These are phyloP conservation scores for Archaeoteleia sp. DNA, from an alignment of 2,888 invertebrate genomes.

Conservation along the genomic window DNA sequence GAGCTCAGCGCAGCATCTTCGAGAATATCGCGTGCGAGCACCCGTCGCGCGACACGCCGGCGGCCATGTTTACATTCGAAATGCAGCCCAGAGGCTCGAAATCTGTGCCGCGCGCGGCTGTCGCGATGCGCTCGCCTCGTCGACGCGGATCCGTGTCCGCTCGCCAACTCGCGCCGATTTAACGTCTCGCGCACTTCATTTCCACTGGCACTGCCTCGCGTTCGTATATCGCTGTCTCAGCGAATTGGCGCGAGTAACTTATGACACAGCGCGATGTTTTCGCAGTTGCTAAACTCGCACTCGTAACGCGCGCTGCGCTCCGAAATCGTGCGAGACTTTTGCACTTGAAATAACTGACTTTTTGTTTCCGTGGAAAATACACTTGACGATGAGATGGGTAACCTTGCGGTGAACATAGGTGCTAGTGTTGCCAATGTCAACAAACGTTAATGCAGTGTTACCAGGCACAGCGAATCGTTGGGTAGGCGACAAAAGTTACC, in stretches of 20 bases:
- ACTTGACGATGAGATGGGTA: background rate
- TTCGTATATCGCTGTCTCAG: too few relatives aligned
- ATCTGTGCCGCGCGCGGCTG: background rate
- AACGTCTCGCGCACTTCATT: too few relatives aligned
- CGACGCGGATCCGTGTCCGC: too few relatives aligned
- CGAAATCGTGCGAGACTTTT: background rate
- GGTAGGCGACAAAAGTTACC: too few relatives aligned
- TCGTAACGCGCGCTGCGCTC: background rate
- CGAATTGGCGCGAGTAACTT: too few relatives aligned
- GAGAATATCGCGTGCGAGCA: constrained; percentile 62
- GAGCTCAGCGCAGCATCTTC: constrained; percentile 53
- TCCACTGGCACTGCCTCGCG: too few relatives aligned
- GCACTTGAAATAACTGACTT: background rate
- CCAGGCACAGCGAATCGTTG: too few relatives aligned
- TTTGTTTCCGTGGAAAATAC: background rate
- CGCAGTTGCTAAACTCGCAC: too few relatives aligned
- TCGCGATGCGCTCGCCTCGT: background rate
- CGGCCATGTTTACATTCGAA: constrained; percentile 72
- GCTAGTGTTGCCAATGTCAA: too few relatives aligned
- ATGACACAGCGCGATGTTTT: too few relatives aligned
- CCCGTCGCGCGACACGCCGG: constrained; percentile 68
- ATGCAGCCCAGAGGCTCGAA: constrained; percentile 47
- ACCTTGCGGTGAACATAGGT: background rate
- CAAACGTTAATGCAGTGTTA: too few relatives aligned
- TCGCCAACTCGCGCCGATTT: too few relatives aligned